Percentiles rank a stretch among this genome's conserved stretches.
Evolutionary conservation across 2,797 vertebrate genomes (phyloP).

Genomic region (Mormyrus proboscirostris): DNA sequence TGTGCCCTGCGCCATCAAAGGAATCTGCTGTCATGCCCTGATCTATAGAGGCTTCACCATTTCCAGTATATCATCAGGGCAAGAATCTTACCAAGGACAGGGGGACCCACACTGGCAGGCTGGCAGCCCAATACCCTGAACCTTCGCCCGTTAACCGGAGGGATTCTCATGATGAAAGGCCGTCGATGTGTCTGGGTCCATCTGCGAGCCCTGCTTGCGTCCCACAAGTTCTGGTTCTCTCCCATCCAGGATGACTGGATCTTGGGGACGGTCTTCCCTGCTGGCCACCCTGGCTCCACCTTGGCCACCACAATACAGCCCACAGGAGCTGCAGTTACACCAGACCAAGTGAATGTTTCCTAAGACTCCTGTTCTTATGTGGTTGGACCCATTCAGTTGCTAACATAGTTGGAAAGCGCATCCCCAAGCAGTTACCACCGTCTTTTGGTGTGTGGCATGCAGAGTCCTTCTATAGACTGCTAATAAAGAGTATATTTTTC

Average conservation of each 20-base stretch:
- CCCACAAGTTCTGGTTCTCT: neutral
- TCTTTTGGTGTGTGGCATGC: neutral
- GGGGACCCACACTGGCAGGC: neutral
- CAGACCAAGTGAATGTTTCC: neutral
- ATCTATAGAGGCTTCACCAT: neutral
- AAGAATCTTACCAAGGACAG: neutral
- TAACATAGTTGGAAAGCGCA: neutral
- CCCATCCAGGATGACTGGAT: neutral
- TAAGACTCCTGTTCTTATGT: neutral
- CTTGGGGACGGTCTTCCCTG: neutral
- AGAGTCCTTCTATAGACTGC: neutral
- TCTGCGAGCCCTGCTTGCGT: neutral
- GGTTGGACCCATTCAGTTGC: neutral
- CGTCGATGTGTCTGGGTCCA: neutral
- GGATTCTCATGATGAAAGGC: neutral
- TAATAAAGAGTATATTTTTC: neutral
- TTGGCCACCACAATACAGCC: neutral
- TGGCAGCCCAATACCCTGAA: neutral
- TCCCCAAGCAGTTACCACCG: neutral
- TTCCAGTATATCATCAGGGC: neutral
- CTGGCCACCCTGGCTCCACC: neutral
- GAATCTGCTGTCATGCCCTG: no score
- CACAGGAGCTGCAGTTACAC: no score
- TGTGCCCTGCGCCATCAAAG: neutral
- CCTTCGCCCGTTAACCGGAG: neutral